Evolutionary conservation across 2,797 vertebrate species (phyloP).

Genomic region (Danio choprae): DNA sequence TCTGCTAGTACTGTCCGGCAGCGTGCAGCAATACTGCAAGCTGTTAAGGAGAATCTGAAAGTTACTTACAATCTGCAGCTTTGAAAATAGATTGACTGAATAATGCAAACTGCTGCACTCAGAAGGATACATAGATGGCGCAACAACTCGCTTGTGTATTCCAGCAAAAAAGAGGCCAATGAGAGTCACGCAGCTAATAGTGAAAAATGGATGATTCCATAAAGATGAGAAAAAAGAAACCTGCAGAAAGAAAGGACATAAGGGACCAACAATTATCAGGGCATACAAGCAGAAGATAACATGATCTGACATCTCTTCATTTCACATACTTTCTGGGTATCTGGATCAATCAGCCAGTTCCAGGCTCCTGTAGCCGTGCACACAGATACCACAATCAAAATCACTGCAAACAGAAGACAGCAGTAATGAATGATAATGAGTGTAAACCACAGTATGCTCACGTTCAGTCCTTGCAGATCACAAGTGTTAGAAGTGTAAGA

Average conservation of each 20-base stretch:
- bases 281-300: background rate
- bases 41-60: conserved; percentile 27
- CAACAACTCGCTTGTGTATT: conserved; percentile 98
- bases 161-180: conserved; percentile 99
- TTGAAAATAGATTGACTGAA: conserved; percentile 56
- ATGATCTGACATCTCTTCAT: background rate
- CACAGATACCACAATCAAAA: conserved; percentile 97
- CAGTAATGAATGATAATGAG: background rate
- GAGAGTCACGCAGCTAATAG: conserved; percentile 96
- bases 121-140: conserved; percentile 99
- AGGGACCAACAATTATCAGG: conserved; percentile 43
- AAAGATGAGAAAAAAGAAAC: conserved; percentile 98
- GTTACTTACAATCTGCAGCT: conserved; percentile 48
- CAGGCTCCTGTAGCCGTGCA: conserved; percentile 98
- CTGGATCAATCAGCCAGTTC: conserved; percentile 99
- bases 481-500: background rate
- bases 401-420: conserved; percentile 82
- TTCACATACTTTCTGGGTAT: conserved; percentile 92
- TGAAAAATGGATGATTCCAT: conserved; percentile 99
- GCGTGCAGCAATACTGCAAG: conserved; percentile 89
- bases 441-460: background rate
- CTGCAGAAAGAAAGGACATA: conserved; percentile 70
- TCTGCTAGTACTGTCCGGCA: conserved; percentile 97
- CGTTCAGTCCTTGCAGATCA: background rate
- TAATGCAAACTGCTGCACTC: background rate